Conservation (phyloP, 2,113 vertebrate genomes). For the Pelvicachromis taeniatus region DNA sequence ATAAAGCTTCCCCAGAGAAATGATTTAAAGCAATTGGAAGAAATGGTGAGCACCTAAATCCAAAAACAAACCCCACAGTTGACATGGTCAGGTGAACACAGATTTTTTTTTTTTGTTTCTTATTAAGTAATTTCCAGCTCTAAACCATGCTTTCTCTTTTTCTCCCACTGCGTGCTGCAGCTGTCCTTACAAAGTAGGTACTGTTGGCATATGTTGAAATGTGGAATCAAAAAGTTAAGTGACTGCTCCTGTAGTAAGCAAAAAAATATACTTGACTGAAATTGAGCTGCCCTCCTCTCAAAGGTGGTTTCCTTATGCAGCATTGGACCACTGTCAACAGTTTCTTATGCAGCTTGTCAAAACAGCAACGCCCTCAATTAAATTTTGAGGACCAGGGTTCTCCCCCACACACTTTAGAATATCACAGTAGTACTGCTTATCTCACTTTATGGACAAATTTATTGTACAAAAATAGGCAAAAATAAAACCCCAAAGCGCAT, state of each 20-base stretch:
- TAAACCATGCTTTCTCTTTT: not conserved
- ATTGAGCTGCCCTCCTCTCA: not conserved
- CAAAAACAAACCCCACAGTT: not conserved
- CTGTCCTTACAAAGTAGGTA: not conserved
- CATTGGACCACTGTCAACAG: not conserved
- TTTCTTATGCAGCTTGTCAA: not conserved
- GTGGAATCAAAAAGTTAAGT: not conserved
- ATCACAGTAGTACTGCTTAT: not conserved
- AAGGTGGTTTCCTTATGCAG: not conserved
- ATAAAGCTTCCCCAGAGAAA: not conserved
- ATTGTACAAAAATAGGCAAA: not conserved
- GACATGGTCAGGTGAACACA: not conserved
- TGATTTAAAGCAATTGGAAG: not conserved
- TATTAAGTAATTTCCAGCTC: not conserved
- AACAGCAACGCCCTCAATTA: not conserved
- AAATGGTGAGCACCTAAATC: not conserved
- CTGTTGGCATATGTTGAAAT: not conserved
- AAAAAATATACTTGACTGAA: not conserved
- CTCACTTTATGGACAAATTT: not conserved
- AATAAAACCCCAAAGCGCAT: not conserved
- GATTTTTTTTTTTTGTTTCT: not conserved
- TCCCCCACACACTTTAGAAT: not conserved
- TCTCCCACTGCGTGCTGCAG: not conserved
- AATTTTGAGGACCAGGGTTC: not conserved
- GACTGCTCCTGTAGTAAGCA: not conserved